These are phyloP conservation scores for Trissolcus brochymenae DNA, from an alignment of 2,888 invertebrate genomes.

Conservation along the genomic window DNA sequence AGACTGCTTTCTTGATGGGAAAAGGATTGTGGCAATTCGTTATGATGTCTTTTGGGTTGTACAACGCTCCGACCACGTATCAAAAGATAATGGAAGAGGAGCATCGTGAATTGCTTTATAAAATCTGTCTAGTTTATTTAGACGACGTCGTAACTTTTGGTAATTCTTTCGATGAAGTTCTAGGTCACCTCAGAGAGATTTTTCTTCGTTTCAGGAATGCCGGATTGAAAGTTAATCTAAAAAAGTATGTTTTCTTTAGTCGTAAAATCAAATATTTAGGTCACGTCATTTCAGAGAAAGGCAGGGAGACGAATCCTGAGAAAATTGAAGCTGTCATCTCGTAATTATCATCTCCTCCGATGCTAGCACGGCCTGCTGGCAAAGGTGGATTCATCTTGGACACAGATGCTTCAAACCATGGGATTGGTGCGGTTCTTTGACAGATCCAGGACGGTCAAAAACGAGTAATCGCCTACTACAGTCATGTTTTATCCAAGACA, in stretches of 20 bases:
- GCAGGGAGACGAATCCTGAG: slow-evolving; percentile 16
- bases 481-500: too few relatives aligned
- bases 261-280: slow-evolving; percentile 33
- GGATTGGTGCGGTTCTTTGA: too few relatives aligned
- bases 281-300: slow-evolving; percentile 28
- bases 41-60: slow-evolving; percentile 59
- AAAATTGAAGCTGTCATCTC: slow-evolving; percentile 2
- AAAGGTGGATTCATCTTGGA: too few relatives aligned
- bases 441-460: too few relatives aligned
- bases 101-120: slow-evolving; percentile 47
- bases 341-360: too few relatives aligned
- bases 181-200: slow-evolving; percentile 26
- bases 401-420: too few relatives aligned
- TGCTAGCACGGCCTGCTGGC: too few relatives aligned
- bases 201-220: slow-evolving; percentile 54
- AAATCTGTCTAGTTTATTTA: slow-evolving; percentile 45
- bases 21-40: slow-evolving; percentile 50
- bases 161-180: slow-evolving; percentile 27
- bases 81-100: slow-evolving; percentile 57
- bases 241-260: slow-evolving; percentile 46
- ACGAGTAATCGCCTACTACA: too few relatives aligned
- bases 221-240: slow-evolving; percentile 54
- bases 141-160: slow-evolving; percentile 59
- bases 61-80: slow-evolving; percentile 61
- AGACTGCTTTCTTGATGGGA: slow-evolving; percentile 42